Base-by-base conservation (phyloP, 2,797 vertebrate genomes). In the Apodemus agrarius region DNA sequence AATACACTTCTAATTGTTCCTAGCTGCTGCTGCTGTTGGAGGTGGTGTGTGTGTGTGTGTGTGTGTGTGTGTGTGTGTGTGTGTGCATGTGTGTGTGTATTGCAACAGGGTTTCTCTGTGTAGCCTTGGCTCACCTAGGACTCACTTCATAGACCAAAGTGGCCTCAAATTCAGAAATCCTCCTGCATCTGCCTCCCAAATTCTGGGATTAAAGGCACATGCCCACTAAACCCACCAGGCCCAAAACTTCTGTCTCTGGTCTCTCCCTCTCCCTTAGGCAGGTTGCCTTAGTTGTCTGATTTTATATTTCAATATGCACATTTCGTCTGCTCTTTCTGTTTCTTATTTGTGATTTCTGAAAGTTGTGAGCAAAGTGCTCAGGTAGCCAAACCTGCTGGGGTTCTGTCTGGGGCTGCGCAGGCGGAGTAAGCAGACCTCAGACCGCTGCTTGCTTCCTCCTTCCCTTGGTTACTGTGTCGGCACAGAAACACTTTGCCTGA, bases 301-400 rank as follows among this genome's bases (percentile, higher is more conserved):
- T 89, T n/a, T 65, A 81, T 78, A 87, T 91, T 93, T 94, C 82
- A 96, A 61, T 43, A 87, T 54, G 17, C 6, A 85, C 74, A 76
- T 84, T 93, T 93, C 26, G 90, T 88, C 52, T 65, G 89, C 4
- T 86, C 31, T 81, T 90, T 91, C 22, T 54, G 34, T 16, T 75
- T 93, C 49, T 63, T 87, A 37, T 67, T 57, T 61, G 29, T 80
- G 91, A 34, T n/a, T 92, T 92, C 46, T 82, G 54, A 93, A 57
- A 46, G 0, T 72, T 81, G 4, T 61, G 43, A 89, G 17, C 13
- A 94, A 88, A 89, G 14, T 12, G 90, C 93, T 89, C 49, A 61
- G 67, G 75, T n/a, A 93, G 54, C 12, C 31, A 80, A 78, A 54
- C 24, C 46, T 93, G 43, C 91, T 83, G 95, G 37, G 16, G 75